Percentiles rank a stretch among this genome's conserved stretches.
Conservation (phyloP, 1,140 invertebrate genomes). For the Cataglyphis hispanica region DNA sequence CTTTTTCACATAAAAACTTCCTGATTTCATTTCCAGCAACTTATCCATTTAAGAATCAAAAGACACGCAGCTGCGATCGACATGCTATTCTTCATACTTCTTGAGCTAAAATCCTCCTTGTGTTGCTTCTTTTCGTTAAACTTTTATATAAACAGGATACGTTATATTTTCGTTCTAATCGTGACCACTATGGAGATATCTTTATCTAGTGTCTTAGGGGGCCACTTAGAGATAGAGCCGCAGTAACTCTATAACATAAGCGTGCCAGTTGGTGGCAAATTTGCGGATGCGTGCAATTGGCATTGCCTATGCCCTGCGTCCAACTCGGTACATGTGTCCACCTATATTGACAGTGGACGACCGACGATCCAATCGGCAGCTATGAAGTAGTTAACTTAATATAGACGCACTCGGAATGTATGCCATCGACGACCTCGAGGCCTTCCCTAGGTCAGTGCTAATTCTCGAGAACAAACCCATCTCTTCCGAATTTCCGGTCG, state of each 20-base stretch:
- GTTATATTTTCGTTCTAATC: not conserved
- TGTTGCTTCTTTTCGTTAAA: not conserved
- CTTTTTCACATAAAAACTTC: slow-evolving; percentile 21
- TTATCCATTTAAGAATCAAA: not conserved
- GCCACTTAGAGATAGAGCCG: slow-evolving; percentile 73
- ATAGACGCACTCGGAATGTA: slow-evolving; percentile 79
- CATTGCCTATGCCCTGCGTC: slow-evolving; percentile 77
- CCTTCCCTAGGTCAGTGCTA: slow-evolving; percentile 84
- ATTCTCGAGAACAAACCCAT: slow-evolving; percentile 73
- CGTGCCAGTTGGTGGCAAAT: slow-evolving; percentile 84
- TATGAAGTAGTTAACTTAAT: slow-evolving; percentile 84
- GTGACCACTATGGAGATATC: slow-evolving; percentile 46
- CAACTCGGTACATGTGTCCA: slow-evolving; percentile 62
- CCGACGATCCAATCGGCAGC: slow-evolving; percentile 79
- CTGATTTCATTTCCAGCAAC: not conserved
- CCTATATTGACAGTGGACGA: slow-evolving; percentile 71
- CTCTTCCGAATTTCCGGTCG: slow-evolving; percentile 77
- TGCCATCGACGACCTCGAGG: slow-evolving; percentile 83
- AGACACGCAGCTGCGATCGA: not conserved
- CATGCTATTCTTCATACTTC: not conserved
- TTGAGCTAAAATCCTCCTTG: not conserved
- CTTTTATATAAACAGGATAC: too few relatives aligned
- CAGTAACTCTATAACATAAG: slow-evolving; percentile 82
- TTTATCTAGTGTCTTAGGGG: slow-evolving; percentile 67
- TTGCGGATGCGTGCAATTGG: slow-evolving; percentile 85